A percentile compares a stretch with the other conserved stretches of the same genome.
Conservation (phyloP, 2,113 vertebrate genomes). For the Saguinus imperator region DNA sequence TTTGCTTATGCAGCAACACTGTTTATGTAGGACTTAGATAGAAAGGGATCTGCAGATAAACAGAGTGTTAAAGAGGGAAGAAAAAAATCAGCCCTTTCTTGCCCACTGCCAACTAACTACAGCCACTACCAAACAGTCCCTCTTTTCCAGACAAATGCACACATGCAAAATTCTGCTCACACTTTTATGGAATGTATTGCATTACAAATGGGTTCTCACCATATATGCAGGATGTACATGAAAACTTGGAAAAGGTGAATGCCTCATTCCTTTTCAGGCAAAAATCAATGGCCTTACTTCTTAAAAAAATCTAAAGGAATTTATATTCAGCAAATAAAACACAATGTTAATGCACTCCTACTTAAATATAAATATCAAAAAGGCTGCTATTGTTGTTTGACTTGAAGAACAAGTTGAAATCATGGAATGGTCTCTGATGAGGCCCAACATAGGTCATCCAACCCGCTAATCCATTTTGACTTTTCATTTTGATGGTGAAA, state of each 20-base stretch:
- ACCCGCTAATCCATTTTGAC: neutral
- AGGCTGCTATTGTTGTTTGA: neutral
- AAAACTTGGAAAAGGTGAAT: neutral
- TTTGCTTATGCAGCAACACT: neutral
- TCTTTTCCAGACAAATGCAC: neutral
- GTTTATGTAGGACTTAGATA: neutral
- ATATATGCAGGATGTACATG: neutral
- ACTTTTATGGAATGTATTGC: neutral
- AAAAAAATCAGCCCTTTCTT: neutral
- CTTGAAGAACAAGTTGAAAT: neutral
- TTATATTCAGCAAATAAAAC: neutral
- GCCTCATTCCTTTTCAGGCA: neutral
- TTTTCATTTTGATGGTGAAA: neutral
- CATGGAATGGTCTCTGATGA: rapidly evolving
- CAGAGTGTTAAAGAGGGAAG: neutral
- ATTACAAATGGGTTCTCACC: neutral
- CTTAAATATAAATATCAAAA: neutral
- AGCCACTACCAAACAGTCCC: neutral
- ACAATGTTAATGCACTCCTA: neutral
- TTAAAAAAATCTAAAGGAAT: neutral
- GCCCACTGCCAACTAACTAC: neutral
- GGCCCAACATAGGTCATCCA: neutral
- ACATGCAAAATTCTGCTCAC: neutral
- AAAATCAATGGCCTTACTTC: neutral
- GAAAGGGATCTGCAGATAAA: neutral